Percentiles rank a stretch among this genome's conserved stretches.
These are phyloP conservation scores for Mamestra brassicae DNA, from an alignment of 2,888 invertebrate genomes.

Conservation along the genomic window DNA sequence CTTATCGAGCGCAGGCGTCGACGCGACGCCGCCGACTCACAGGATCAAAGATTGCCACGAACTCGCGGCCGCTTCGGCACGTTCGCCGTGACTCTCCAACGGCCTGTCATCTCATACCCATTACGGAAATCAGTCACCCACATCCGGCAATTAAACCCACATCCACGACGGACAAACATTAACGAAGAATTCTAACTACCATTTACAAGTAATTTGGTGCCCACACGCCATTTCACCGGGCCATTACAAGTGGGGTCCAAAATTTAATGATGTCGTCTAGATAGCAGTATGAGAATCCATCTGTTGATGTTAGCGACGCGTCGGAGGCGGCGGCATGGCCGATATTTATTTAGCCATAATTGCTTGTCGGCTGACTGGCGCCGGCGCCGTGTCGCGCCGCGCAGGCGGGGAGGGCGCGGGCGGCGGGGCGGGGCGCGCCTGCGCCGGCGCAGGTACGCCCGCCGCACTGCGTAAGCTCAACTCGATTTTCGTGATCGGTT, in stretches of 20 bases:
- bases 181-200: conserved; percentile 75
- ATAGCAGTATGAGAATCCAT: conserved; percentile 83
- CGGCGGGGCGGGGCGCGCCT: conserved; percentile 64
- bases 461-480: conserved; percentile 85
- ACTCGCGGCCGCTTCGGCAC: conserved; percentile 59
- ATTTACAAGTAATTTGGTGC: conserved; percentile 80
- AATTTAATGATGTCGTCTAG: conserved; percentile 87
- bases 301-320: conserved; percentile 84
- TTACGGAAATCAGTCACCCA: conserved; percentile 77
- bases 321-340: conserved; percentile 86
- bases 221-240: conserved; percentile 81
- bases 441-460: conserved; percentile 85
- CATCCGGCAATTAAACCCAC: conserved; percentile 80
- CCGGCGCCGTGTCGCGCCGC: conserved; percentile 89
- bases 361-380: conserved; percentile 90
- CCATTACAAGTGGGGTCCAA: conserved; percentile 79
- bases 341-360: conserved; percentile 91
- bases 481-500: conserved; percentile 88
- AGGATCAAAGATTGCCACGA: conserved; percentile 75
- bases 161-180: conserved; percentile 75
- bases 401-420: conserved; percentile 62
- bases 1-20: conserved; percentile 79
- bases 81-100: conserved; percentile 62
- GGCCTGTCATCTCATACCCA: conserved; percentile 67
- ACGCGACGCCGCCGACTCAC: conserved; percentile 75